phyloP scores from a whole-genome alignment of 2,113 vertebrate species.

The Leptocoma aspasia region DNA sequence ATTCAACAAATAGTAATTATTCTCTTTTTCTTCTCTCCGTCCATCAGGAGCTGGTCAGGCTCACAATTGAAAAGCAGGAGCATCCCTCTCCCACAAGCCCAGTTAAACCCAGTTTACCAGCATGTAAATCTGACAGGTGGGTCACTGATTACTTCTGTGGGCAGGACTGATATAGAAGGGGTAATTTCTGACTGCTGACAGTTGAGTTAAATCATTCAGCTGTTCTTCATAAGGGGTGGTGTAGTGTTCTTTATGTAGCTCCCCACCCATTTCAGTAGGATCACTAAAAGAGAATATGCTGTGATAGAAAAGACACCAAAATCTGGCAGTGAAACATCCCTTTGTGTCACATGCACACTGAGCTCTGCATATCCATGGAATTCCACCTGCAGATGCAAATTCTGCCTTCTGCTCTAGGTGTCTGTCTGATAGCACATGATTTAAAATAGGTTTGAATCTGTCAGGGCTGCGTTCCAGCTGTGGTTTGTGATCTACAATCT shows the following conservation, averaged over 20 bases:
- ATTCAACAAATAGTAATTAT: not conserved
- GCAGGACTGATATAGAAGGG: not conserved
- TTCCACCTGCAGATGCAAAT: constrained; percentile 9
- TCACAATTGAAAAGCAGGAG: constrained; percentile 95
- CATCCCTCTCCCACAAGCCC: constrained; percentile 92
- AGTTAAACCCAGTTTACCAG: constrained; percentile 84
- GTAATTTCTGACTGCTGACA: not conserved
- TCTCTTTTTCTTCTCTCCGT: not conserved
- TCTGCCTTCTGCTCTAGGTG: not conserved
- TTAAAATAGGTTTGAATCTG: not conserved
- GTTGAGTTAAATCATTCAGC: not conserved
- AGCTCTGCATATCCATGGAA: not conserved
- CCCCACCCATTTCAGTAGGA: not conserved
- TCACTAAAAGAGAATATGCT: not conserved
- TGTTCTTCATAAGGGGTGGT: not conserved
- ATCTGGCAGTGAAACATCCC: not conserved
- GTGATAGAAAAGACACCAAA: not conserved
- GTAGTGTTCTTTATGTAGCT: not conserved
- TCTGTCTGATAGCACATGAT: not conserved
- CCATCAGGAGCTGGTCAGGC: constrained; percentile 90
- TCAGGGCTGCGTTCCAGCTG: not conserved
- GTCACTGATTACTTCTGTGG: not conserved
- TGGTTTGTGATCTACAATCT: not conserved
- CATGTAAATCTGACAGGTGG: constrained; percentile 84
- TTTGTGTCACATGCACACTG: fast-evolving